These are phyloP conservation scores for Pachyrhynchus sulphureomaculatus DNA, from an alignment of 1,140 invertebrate species.

Conservation along the genomic window DNA sequence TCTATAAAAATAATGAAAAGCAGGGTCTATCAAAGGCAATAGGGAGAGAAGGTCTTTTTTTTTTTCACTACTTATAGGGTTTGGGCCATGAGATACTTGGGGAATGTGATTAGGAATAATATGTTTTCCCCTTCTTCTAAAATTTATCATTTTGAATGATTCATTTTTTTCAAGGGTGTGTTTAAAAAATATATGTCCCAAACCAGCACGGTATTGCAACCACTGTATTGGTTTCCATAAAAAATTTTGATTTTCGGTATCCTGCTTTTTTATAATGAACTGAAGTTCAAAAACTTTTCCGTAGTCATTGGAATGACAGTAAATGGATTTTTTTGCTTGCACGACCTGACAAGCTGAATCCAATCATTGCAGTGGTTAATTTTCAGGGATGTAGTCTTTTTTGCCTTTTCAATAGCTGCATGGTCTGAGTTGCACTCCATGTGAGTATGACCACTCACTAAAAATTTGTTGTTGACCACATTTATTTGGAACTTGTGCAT, in stretches of 20 bases:
- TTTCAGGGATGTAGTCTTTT: conserved; percentile 6
- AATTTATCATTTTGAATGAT: too few relatives aligned
- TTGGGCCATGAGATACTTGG: too few relatives aligned
- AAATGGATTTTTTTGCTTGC: conserved; percentile 14
- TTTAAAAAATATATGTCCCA: background rate
- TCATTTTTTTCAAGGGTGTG: too few relatives aligned
- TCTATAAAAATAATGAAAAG: too few relatives aligned
- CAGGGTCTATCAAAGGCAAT: too few relatives aligned
- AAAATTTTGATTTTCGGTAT: conserved; percentile 8
- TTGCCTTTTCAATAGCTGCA: conserved; percentile 16
- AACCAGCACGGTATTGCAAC: conserved; percentile 3
- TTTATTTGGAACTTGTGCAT: conserved; percentile 8
- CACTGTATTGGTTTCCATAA: too few relatives aligned
- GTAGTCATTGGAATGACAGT: conserved; percentile 7
- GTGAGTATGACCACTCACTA: conserved; percentile 13
- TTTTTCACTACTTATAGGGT: too few relatives aligned
- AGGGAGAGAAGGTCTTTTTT: too few relatives aligned
- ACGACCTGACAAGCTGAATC: conserved; percentile 14
- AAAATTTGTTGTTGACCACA: conserved; percentile 26
- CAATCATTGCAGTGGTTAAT: conserved; percentile 20
- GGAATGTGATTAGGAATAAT: too few relatives aligned
- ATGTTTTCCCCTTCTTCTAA: too few relatives aligned
- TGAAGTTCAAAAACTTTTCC: conserved; percentile 18
- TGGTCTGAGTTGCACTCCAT: conserved; percentile 23
- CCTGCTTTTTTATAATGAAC: conserved; percentile 12